Conservation (phyloP, 2,797 vertebrate genomes). For the Microtus californicus region DNA sequence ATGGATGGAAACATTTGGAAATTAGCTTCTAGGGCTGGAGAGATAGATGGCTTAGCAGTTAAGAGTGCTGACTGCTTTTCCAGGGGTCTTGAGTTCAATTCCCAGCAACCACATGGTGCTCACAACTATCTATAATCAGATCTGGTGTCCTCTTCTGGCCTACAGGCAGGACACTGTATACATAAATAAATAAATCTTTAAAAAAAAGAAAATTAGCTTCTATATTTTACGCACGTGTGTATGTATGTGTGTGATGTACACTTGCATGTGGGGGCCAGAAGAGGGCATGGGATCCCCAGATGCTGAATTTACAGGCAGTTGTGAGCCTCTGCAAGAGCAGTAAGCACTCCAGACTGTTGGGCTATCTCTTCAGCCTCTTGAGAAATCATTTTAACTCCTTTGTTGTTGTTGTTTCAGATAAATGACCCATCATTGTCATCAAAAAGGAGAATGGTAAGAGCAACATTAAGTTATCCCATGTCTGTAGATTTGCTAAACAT, state of each 20-base stretch:
- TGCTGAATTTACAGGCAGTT: not conserved
- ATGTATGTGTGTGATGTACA: too few relatives aligned
- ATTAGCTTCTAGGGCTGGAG: not conserved
- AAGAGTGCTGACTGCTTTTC: too few relatives aligned
- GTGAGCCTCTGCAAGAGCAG: not conserved
- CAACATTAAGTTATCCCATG: not conserved
- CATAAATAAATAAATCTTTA: too few relatives aligned
- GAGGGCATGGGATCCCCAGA: not conserved
- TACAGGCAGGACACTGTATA: too few relatives aligned
- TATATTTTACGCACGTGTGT: not conserved
- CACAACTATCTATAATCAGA: too few relatives aligned
- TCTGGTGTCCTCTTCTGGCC: too few relatives aligned
- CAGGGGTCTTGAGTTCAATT: too few relatives aligned
- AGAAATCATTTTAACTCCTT: constrained; percentile 51
- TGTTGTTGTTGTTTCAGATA: constrained; percentile 87
- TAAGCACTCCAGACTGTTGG: not conserved
- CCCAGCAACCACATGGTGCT: too few relatives aligned
- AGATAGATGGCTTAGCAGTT: too few relatives aligned
- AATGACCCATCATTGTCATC: constrained; percentile 85
- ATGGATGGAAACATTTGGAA: not conserved
- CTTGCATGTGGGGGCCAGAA: not conserved
- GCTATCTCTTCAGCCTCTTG: not conserved
- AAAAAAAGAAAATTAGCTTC: not conserved
- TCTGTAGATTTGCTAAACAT: constrained; percentile 4
- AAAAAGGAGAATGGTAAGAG: constrained; percentile 89